Evolutionary conservation across 2,888 invertebrate genomes (phyloP), one percentile per base, ranked within the genome.

Genomic region (Macaria notata): DNA sequence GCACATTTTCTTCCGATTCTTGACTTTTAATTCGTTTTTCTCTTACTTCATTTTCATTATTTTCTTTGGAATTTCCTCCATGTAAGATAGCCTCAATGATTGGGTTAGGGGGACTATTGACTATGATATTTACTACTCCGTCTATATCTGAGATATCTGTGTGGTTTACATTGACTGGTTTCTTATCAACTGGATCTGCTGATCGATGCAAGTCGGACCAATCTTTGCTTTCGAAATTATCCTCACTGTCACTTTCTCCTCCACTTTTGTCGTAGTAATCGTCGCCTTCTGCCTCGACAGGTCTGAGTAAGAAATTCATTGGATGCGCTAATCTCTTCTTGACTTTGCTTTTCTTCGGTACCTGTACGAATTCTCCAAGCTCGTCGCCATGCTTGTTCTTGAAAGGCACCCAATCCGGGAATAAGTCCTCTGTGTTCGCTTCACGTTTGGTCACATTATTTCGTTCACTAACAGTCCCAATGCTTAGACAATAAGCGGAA

Each of bases 371-470:
- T 49, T 90, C 86, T 53, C 86, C 88, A 4, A 88, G 64, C 56
- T 88, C 82, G 4, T 83, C 83, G 3, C 85, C 87, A 4, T 86
- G 79, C 69, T 88, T 88, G 58, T 87, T 88, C 69, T 87, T 88
- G 61, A 88, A 89, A 0, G 88, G 87, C n/a, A 88, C 89, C 90
- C 88, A 89, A 70, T 88, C 86, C 30, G 89, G 89, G 56, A 77
- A 89, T n/a, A 82, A 72, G 43, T 87, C 84, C 59, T 71, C 77
- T 38, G 64, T 57, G 49, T 68, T 72, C 3, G 78, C 67, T 51
- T 78, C 79, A 71, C 84, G 81, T 76, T 83, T 81, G 5, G 70
- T 82, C 74, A 83, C 81, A 76, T 79, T 82, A 76, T 79, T 82
- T 59, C 75, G 56, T 63, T 76, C 83, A 82, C 76, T 80, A 71